These are phyloP conservation scores for Denticeps clupeoides DNA, from an alignment of 2,797 vertebrate genomes.

Conservation along the genomic window DNA sequence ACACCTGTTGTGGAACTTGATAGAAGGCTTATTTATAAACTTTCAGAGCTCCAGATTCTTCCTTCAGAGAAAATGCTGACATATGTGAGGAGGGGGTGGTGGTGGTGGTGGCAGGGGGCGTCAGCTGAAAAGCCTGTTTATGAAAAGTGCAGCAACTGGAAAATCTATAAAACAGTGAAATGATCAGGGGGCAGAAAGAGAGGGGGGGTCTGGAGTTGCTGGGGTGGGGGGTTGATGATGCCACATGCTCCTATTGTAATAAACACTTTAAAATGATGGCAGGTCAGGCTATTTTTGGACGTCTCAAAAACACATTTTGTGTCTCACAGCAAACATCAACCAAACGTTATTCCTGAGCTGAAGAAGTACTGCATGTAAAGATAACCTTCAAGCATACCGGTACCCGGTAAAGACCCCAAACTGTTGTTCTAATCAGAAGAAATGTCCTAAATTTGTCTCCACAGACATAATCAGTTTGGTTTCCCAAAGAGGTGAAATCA, in stretches of 20 bases:
- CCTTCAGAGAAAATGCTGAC: constrained; percentile 90
- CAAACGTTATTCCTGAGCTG: no score
- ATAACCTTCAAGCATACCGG: no score
- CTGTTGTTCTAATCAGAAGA: constrained; percentile 2
- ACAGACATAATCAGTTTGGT: constrained; percentile 10
- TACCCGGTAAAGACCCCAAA: constrained; percentile 1
- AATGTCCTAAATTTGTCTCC: constrained; percentile 24
- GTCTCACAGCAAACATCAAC: background rate
- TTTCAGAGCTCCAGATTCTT: constrained; percentile 97
- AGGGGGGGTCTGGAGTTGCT: constrained; percentile 18
- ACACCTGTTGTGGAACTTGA: constrained; percentile 99
- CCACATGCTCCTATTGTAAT: background rate
- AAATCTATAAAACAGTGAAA: constrained; percentile 86
- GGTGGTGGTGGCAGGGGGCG: constrained; percentile 15
- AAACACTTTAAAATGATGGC: background rate
- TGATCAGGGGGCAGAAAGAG: constrained; percentile 50
- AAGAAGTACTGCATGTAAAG: no score
- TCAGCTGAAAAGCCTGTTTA: constrained; percentile 84
- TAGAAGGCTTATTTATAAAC: constrained; percentile 99
- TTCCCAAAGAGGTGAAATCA: constrained; percentile 42
- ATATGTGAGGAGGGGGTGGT: constrained; percentile 61
- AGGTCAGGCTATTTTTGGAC: background rate
- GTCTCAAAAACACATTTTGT: background rate
- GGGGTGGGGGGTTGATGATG: background rate
- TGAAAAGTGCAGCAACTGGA: constrained; percentile 88